Conservation (phyloP, 2,797 vertebrate species). For the Tarsius wallacei region DNA sequence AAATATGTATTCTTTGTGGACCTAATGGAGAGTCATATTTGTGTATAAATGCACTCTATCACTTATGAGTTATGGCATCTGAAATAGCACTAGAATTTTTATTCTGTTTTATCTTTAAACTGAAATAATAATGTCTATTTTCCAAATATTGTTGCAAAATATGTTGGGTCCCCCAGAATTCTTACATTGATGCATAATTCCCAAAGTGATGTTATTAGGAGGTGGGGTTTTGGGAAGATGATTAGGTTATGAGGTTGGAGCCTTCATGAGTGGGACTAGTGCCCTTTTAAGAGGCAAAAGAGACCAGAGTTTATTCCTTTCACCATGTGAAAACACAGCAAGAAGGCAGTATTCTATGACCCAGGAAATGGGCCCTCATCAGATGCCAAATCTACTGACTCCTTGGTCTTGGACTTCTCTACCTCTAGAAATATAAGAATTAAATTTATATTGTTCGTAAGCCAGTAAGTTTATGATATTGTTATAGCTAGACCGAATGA, state of each 20-base stretch:
- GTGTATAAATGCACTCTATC: neutral
- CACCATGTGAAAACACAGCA: neutral
- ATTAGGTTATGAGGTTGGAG: neutral
- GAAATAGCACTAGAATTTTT: neutral
- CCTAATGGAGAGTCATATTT: neutral
- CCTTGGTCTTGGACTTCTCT: neutral
- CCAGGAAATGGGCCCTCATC: neutral
- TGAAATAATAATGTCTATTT: neutral
- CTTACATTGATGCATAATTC: neutral
- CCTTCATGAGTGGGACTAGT: neutral
- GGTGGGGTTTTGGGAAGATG: neutral
- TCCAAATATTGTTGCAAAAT: neutral
- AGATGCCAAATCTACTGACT: neutral
- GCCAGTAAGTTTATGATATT: neutral
- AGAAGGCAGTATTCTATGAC: neutral
- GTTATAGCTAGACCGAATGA: neutral
- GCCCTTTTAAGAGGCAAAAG: neutral
- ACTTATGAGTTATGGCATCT: neutral
- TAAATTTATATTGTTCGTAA: neutral
- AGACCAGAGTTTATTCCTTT: neutral
- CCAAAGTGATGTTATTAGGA: neutral
- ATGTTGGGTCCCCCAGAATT: neutral
- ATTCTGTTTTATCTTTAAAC: conserved; percentile 9
- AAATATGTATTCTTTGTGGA: neutral
- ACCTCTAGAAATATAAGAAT: neutral